Conservation (phyloP, 2,113 vertebrate species). For the Rhinoptilus africanus region DNA sequence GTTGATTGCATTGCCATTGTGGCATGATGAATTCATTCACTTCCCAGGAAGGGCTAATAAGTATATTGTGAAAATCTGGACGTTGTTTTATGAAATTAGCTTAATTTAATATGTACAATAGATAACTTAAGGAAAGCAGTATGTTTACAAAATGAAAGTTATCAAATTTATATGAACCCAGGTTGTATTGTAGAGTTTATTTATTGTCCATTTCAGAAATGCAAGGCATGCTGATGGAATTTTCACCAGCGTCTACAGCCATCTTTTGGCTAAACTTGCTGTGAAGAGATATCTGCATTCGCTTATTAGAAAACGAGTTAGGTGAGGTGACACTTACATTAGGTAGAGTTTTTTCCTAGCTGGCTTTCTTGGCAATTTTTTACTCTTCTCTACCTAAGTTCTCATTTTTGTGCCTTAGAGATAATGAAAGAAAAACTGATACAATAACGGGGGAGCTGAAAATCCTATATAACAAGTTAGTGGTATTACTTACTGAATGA, state of each 20-base stretch:
- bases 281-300: conserved; percentile 92
- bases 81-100: not conserved
- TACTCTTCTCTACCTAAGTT: not conserved
- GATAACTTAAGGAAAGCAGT: not conserved
- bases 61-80: not conserved
- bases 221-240: conserved; percentile 90
- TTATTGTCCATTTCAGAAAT: conserved; percentile 79
- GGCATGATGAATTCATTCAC: not conserved
- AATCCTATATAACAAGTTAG: not conserved
- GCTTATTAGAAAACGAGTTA: conserved; percentile 90
- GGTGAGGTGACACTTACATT: conserved; percentile 75
- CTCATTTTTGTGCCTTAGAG: not conserved
- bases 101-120: not conserved
- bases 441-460: not conserved
- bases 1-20: not conserved
- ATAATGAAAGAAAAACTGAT: not conserved
- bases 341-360: not conserved
- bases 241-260: conserved; percentile 92
- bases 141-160: not conserved
- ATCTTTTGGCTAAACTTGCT: conserved; percentile 90
- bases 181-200: conserved; percentile 42
- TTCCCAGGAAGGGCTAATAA: not conserved
- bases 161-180: not conserved
- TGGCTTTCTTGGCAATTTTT: conserved; percentile 9
- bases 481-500: not conserved